A percentile compares a stretch with the other conserved stretches of the same genome.
These are phyloP conservation scores for Willowsia nigromaculata DNA, from an alignment of 2,888 invertebrate species.

Conservation along the genomic window DNA sequence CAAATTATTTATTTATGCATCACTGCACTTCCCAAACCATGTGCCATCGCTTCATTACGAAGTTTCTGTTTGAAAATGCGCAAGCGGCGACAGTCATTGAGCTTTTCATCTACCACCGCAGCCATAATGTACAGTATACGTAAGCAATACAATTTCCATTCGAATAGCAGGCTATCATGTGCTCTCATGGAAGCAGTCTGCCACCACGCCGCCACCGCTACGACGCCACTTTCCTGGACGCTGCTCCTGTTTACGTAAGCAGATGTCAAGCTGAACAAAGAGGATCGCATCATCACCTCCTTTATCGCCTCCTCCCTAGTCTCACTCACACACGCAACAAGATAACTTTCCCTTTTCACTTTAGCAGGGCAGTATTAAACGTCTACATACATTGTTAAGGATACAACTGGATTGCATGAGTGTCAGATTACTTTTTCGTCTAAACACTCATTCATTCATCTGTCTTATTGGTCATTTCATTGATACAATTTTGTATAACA, in stretches of 20 bases:
- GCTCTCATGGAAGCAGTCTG: not conserved
- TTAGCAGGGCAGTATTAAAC: not conserved
- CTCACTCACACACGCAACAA: not conserved
- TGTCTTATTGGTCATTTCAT: too few relatives aligned
- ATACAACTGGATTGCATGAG: not conserved
- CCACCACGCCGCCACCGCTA: not conserved
- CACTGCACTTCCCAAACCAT: not conserved
- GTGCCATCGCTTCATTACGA: too few relatives aligned
- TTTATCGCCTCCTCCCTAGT: not conserved
- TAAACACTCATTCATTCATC: not conserved
- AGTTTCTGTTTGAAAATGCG: too few relatives aligned
- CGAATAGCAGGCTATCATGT: not conserved
- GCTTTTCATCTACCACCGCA: not conserved
- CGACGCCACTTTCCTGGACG: slow-evolving; percentile 12
- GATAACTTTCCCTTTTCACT: not conserved
- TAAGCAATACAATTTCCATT: not conserved
- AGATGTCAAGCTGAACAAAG: slow-evolving; percentile 7
- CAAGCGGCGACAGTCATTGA: not conserved
- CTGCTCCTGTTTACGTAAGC: slow-evolving; percentile 1
- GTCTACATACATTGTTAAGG: not conserved
- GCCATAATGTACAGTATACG: not conserved
- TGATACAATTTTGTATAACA: too few relatives aligned
- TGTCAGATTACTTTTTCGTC: slow-evolving; percentile 2
- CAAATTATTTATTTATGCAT: not conserved
- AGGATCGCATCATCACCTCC: not conserved